Evolutionary conservation across 1,140 invertebrate species (phyloP).

Genomic region (Hylaeus volcanicus): DNA sequence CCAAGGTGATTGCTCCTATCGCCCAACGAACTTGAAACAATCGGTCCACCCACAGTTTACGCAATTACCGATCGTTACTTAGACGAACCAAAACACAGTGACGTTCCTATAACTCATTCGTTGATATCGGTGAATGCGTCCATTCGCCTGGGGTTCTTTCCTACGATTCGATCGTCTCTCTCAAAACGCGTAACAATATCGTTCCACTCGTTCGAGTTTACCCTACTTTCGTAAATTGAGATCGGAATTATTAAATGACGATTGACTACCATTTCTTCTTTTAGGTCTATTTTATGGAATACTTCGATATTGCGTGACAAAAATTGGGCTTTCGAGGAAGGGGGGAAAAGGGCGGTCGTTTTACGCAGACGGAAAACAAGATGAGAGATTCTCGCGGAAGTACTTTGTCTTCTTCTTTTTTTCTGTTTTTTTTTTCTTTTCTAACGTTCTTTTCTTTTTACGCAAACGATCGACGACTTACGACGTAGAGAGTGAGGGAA

Average conservation of each 20-base stretch:
- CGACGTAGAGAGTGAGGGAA: neutral
- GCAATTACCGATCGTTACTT: too few relatives aligned
- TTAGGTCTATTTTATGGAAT: constrained; percentile 11
- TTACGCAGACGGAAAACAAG: neutral
- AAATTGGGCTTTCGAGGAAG: neutral
- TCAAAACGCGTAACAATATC: constrained; percentile 4
- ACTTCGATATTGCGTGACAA: constrained; percentile 6
- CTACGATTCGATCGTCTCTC: too few relatives aligned
- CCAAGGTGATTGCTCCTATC: too few relatives aligned
- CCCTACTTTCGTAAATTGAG: constrained; percentile 26
- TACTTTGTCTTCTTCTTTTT: neutral
- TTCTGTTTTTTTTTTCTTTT: neutral
- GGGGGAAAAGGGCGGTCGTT: neutral
- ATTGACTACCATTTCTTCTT: neutral
- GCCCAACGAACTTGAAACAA: too few relatives aligned
- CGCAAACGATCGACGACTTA: too few relatives aligned
- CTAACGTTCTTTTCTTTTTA: too few relatives aligned
- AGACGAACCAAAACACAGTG: too few relatives aligned
- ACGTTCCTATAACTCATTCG: too few relatives aligned
- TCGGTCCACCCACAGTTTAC: too few relatives aligned
- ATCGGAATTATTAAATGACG: constrained; percentile 25
- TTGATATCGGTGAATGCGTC: neutral
- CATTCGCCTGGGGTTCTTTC: neutral
- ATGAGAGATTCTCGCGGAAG: neutral
- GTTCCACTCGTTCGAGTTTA: neutral